Conservation (phyloP, 2,113 vertebrate genomes). For the Siniperca chuatsi region DNA sequence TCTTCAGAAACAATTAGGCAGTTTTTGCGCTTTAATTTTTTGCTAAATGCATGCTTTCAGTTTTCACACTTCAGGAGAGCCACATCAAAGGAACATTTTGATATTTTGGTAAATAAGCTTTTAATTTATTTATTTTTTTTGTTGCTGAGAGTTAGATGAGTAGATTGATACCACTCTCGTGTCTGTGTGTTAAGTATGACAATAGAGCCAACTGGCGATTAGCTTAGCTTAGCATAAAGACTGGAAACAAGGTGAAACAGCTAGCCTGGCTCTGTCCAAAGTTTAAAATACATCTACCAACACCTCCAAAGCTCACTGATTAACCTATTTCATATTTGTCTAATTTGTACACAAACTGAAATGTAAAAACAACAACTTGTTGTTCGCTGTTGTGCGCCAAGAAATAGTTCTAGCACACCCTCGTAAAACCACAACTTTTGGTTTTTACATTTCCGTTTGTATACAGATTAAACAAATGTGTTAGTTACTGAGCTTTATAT, state of each 20-base stretch:
- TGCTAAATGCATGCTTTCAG: background rate
- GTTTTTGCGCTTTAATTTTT: background rate
- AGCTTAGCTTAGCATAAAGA: conserved; percentile 15
- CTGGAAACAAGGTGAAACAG: background rate
- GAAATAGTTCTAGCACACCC: too few species aligned
- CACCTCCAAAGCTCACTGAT: background rate
- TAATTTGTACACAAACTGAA: background rate
- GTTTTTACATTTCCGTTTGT: background rate
- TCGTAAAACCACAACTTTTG: background rate
- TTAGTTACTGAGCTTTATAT: background rate
- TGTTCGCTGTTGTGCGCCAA: too few species aligned
- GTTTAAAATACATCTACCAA: background rate
- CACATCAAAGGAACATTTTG: background rate
- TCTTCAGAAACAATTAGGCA: background rate
- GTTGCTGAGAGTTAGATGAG: background rate
- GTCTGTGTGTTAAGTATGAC: background rate
- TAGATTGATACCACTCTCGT: conserved; percentile 8
- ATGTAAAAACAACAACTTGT: background rate
- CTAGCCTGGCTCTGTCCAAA: background rate
- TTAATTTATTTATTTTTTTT: background rate
- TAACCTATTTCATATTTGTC: background rate
- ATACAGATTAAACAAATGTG: background rate
- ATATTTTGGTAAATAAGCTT: background rate
- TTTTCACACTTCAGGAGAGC: background rate
- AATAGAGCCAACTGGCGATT: background rate